These are phyloP conservation scores for Drosophila sucinea DNA, from an alignment of 1,140 invertebrate genomes.

Conservation along the genomic window DNA sequence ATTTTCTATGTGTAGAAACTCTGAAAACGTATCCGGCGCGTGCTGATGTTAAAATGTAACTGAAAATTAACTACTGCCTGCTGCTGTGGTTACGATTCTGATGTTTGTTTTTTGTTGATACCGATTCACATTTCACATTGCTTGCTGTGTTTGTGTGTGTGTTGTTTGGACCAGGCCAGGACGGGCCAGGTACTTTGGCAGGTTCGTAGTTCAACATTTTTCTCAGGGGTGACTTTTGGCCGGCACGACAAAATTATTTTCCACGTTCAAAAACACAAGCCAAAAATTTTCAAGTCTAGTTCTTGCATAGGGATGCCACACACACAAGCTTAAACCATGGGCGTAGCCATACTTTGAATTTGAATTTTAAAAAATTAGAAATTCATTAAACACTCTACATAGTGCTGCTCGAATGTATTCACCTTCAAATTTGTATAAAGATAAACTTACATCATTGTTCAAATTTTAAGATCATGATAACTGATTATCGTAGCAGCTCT, in stretches of 20 bases:
- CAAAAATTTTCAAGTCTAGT: neutral
- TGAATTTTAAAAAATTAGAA: neutral
- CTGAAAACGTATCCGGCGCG: constrained; percentile 52
- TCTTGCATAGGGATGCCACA: neutral
- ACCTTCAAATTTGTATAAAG: too few relatives aligned
- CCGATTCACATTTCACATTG: constrained; percentile 25
- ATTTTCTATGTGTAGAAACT: constrained; percentile 38
- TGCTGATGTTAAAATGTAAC: constrained; percentile 51
- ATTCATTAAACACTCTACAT: neutral
- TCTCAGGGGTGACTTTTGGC: constrained; percentile 5
- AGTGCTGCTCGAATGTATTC: too few relatives aligned
- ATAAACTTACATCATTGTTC: too few relatives aligned
- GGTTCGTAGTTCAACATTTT: constrained; percentile 16
- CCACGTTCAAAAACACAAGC: neutral
- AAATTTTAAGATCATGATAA: neutral
- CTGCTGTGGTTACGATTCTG: constrained; percentile 67
- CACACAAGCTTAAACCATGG: neutral
- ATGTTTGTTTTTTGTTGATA: constrained; percentile 64
- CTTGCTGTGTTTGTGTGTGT: constrained; percentile 11
- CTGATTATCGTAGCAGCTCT: neutral
- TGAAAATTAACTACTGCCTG: constrained; percentile 61
- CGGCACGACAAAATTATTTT: neutral
- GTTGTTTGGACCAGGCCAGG: constrained; percentile 7
- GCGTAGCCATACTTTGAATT: neutral
- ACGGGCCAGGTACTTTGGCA: neutral